A percentile compares a stretch with the other conserved stretches of the same genome.
phyloP scores from a whole-genome alignment of 2,888 invertebrate species.

The Cantharis flavilabris region DNA sequence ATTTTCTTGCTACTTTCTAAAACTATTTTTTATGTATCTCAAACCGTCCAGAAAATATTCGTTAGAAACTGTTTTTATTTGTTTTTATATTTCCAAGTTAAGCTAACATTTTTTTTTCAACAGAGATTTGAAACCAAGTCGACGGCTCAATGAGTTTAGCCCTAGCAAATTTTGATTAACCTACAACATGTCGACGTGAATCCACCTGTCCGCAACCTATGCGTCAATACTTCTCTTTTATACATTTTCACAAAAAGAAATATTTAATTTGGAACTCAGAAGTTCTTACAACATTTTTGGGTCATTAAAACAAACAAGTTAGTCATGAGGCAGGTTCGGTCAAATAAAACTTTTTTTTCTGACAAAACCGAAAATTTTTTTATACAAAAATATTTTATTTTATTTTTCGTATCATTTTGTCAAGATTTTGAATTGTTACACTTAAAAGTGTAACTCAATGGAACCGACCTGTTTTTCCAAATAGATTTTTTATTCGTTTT shows the following conservation, averaged over 20 bases:
- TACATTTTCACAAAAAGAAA: not conserved
- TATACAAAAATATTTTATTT: too few species aligned
- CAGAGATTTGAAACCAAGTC: not conserved
- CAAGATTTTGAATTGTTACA: not conserved
- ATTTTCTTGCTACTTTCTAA: not conserved
- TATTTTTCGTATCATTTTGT: not conserved
- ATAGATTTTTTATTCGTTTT: not conserved
- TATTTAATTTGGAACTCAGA: not conserved
- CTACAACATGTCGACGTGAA: not conserved
- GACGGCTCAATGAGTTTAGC: not conserved
- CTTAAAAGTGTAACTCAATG: not conserved
- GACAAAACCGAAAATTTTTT: not conserved
- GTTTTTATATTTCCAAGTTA: not conserved
- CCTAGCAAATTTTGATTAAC: not conserved
- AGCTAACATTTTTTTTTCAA: not conserved
- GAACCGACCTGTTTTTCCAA: not conserved
- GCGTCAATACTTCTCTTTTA: not conserved
- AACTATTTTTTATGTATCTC: not conserved
- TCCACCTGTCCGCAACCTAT: not conserved
- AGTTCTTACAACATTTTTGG: not conserved
- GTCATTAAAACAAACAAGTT: not conserved
- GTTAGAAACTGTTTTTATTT: not conserved
- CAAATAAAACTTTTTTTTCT: not conserved
- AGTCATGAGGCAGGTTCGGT: not conserved
- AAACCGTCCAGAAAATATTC: not conserved